Conservation (phyloP, 2,888 invertebrate genomes). For the Venusia cambrica region DNA sequence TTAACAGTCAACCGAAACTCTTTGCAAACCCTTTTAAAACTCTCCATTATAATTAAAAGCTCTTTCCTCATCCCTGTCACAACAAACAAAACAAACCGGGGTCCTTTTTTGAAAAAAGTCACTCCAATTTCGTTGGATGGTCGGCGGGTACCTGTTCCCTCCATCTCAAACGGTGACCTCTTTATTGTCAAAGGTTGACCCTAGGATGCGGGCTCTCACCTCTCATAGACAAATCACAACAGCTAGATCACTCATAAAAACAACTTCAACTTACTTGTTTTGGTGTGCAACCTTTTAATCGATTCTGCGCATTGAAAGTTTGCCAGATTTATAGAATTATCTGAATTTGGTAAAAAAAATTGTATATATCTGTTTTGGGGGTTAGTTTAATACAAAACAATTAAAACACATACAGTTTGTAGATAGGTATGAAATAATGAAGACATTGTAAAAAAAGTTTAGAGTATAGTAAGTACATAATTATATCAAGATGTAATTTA, state of each 20-base stretch:
- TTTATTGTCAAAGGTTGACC: conserved; percentile 28
- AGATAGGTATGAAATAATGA: no score
- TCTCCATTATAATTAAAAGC: conserved; percentile 11
- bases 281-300: no score
- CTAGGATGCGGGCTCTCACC: conserved; percentile 24
- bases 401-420: no score
- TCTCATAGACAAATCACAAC: conserved; percentile 8
- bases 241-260: conserved; percentile 5
- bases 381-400: no score
- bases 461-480: no score
- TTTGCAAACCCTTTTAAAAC: conserved; percentile 1
- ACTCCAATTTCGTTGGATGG: conserved; percentile 13
- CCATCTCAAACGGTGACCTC: conserved; percentile 18
- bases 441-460: no score
- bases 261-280: no score
- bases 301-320: no score
- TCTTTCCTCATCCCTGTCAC: conserved; percentile 10
- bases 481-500: no score
- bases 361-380: no score
- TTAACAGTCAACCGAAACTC: background rate
- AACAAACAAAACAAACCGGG: conserved; percentile 16
- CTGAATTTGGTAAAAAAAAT: no score
- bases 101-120: conserved; percentile 12
- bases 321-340: no score
- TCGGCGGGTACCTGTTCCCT: conserved; percentile 18